phyloP scores from a whole-genome alignment of 2,797 vertebrate genomes.

The Rallus crepitans region DNA sequence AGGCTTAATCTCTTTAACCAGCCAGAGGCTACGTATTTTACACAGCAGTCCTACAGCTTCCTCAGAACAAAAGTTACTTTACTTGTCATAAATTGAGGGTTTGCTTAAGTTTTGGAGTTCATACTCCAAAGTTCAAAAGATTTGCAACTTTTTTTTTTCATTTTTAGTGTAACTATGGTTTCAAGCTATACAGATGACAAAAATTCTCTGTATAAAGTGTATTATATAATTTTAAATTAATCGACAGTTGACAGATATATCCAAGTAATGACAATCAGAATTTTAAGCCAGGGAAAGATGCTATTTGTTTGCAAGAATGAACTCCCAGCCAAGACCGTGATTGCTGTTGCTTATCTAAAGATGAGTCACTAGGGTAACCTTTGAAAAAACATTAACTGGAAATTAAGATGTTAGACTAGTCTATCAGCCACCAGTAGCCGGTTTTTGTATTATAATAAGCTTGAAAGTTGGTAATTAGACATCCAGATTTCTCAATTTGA shows the following conservation, averaged over 20 bases:
- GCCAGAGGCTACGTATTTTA: background rate
- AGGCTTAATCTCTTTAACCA: background rate
- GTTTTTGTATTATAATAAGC: background rate
- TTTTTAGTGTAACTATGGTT: background rate
- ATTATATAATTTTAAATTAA: background rate
- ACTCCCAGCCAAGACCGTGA: background rate
- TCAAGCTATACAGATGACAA: background rate
- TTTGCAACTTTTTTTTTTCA: background rate
- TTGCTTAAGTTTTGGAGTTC: background rate
- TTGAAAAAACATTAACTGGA: background rate
- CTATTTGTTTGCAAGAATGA: background rate
- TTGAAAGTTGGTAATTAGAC: background rate
- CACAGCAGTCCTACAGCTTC: background rate
- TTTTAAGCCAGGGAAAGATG: background rate
- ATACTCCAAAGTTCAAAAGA: background rate
- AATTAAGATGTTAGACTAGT: background rate
- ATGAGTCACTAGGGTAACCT: background rate
- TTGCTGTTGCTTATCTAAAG: background rate
- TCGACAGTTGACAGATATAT: background rate
- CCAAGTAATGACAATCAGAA: background rate
- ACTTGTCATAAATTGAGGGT: background rate
- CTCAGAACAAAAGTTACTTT: background rate
- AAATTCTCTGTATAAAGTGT: background rate
- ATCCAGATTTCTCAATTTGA: background rate
- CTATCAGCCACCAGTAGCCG: background rate